Percentiles rank a stretch among this genome's conserved stretches.
These are phyloP conservation scores for Cyprinodon diabolis DNA, from an alignment of 2,797 vertebrate species.

Conservation along the genomic window DNA sequence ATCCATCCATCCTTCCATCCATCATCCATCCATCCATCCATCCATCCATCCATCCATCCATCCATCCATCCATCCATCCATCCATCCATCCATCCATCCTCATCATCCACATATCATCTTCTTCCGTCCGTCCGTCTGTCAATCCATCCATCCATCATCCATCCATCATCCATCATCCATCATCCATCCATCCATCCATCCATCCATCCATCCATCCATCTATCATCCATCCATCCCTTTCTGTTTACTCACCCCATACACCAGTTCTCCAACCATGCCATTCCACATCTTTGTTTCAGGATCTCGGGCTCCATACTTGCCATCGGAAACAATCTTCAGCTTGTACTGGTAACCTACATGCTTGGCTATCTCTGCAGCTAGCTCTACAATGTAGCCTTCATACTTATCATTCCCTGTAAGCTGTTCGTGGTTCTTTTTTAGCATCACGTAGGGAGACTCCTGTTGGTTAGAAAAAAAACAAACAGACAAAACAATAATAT, in stretches of 20 bases:
- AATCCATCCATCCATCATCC: too few relatives aligned
- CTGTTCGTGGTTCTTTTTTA: constrained; percentile 96
- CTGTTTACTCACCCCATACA: constrained; percentile 91
- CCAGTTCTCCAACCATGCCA: constrained; percentile 98
- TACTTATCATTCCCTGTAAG: constrained; percentile 93
- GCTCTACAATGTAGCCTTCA: constrained; percentile 97
- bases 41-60: too few relatives aligned
- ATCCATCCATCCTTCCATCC: too few relatives aligned
- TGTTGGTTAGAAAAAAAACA: constrained; percentile 54
- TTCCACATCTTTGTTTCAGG: constrained; percentile 97
- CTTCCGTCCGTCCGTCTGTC: too few relatives aligned
- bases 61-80: too few relatives aligned
- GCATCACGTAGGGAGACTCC: constrained; percentile 98
- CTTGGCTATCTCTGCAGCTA: constrained; percentile 96
- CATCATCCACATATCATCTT: too few relatives aligned
- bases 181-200: too few relatives aligned
- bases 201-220: too few relatives aligned
- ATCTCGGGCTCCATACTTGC: constrained; percentile 94
- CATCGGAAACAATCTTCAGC: constrained; percentile 93
- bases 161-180: too few relatives aligned
- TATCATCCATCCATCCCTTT: background rate
- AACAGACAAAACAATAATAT: background rate
- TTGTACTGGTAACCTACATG: constrained; percentile 97
- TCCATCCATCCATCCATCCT: too few relatives aligned
- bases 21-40: too few relatives aligned